Percentiles rank a stretch among this genome's conserved stretches.
Conservation (phyloP, 1,140 invertebrate genomes). For the Pseudomyrmex concolor region DNA sequence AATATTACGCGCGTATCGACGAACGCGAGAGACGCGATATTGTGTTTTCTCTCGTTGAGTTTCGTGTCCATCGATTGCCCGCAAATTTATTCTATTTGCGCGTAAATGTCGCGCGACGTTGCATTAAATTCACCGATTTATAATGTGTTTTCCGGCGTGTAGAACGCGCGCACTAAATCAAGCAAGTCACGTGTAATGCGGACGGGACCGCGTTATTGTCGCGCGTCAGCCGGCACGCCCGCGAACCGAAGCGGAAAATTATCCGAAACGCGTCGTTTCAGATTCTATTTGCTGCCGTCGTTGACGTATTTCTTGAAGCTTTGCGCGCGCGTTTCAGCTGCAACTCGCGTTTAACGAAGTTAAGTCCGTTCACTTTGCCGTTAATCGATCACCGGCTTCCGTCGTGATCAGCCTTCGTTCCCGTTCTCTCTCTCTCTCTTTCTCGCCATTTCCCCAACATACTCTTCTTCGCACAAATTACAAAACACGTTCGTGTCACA, state of each 20-base stretch:
- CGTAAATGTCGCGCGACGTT: slow-evolving; percentile 49
- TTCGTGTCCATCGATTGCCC: slow-evolving; percentile 18
- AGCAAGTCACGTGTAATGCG: slow-evolving; percentile 65
- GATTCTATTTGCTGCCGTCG: slow-evolving; percentile 30
- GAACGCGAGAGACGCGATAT: not conserved
- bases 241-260: slow-evolving; percentile 65
- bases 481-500: no score
- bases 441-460: no score
- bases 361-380: not conserved
- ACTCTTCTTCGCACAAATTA: slow-evolving; percentile 23
- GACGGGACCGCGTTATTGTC: slow-evolving; percentile 25
- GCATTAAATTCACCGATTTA: slow-evolving; percentile 69
- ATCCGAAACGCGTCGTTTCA: slow-evolving; percentile 25
- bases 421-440: not conserved
- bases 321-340: not conserved
- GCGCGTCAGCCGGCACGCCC: slow-evolving; percentile 53
- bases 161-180: slow-evolving; percentile 64
- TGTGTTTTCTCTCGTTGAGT: not conserved
- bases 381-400: slow-evolving; percentile 15
- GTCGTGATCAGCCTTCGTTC: not conserved
- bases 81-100: slow-evolving; percentile 40
- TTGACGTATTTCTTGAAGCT: not conserved
- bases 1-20: no score
- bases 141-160: slow-evolving; percentile 67
- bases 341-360: not conserved